Conservation (phyloP, 2,797 vertebrate species). For the Helarctos malayanus region DNA sequence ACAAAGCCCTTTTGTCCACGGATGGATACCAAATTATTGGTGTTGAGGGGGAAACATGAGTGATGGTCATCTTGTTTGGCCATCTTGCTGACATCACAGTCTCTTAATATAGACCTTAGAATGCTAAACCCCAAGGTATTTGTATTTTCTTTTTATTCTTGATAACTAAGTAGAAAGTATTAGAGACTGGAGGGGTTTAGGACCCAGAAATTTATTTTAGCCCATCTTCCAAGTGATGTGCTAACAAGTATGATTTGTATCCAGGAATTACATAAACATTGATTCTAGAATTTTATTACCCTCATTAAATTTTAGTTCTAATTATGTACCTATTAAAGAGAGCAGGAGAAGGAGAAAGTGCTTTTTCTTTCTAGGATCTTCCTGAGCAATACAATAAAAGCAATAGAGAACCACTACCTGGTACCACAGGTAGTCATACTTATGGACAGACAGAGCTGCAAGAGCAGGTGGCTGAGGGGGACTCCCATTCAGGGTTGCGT, state of each 20-base stretch:
- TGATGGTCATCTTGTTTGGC: neutral
- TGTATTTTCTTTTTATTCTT: neutral
- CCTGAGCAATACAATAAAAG: neutral
- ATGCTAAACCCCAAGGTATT: neutral
- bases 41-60: neutral
- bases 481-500: neutral
- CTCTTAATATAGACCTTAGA: neutral
- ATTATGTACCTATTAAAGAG: slow-evolving; percentile 18
- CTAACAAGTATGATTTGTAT: slow-evolving; percentile 73
- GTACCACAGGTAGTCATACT: neutral
- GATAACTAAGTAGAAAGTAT: neutral
- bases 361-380: slow-evolving; percentile 65
- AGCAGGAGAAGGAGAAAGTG: slow-evolving; percentile 1
- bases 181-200: neutral
- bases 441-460: neutral
- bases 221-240: slow-evolving; percentile 13
- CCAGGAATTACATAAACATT: slow-evolving; percentile 73
- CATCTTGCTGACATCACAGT: neutral
- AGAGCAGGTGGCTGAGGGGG: neutral
- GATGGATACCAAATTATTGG: neutral
- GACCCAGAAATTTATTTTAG: neutral
- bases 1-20: neutral
- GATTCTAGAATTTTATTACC: slow-evolving; percentile 55
- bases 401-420: slow-evolving; percentile 61
- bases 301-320: slow-evolving; percentile 80